phyloP scores from a whole-genome alignment of 2,113 vertebrate genomes.

The Cavia porcellus region DNA sequence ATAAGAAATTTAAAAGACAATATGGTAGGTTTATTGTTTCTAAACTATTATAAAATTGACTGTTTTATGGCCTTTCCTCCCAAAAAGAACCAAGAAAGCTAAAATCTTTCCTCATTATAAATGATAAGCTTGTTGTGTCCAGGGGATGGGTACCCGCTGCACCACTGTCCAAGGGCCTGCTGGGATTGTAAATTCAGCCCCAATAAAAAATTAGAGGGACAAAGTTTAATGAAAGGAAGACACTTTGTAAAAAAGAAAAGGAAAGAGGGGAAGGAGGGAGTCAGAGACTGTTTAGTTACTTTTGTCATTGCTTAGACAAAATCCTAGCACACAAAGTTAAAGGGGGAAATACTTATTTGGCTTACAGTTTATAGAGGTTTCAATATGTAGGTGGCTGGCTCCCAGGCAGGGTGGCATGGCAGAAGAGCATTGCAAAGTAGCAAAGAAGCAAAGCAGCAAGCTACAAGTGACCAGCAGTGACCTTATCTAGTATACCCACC shows the following conservation, averaged over 20 bases:
- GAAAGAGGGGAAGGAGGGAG: neutral
- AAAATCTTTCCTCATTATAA: neutral
- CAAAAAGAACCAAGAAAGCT: neutral
- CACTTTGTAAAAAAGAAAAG: neutral
- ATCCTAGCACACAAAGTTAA: neutral
- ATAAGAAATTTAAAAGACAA: conserved; percentile 24
- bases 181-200: neutral
- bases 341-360: neutral
- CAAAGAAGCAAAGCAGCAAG: neutral
- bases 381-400: neutral
- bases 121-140: neutral
- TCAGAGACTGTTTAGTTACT: neutral
- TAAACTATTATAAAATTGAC: conserved; percentile 3
- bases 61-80: neutral
- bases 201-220: neutral
- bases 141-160: neutral
- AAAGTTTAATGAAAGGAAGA: neutral
- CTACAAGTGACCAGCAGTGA: neutral
- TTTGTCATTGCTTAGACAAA: neutral
- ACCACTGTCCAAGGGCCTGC: neutral
- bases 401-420: neutral
- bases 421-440: neutral
- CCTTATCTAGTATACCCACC: neutral
- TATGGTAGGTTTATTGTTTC: neutral
- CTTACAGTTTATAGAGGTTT: neutral